Conservation (phyloP, 2,113 vertebrate species). For the Centropus unirufus region DNA sequence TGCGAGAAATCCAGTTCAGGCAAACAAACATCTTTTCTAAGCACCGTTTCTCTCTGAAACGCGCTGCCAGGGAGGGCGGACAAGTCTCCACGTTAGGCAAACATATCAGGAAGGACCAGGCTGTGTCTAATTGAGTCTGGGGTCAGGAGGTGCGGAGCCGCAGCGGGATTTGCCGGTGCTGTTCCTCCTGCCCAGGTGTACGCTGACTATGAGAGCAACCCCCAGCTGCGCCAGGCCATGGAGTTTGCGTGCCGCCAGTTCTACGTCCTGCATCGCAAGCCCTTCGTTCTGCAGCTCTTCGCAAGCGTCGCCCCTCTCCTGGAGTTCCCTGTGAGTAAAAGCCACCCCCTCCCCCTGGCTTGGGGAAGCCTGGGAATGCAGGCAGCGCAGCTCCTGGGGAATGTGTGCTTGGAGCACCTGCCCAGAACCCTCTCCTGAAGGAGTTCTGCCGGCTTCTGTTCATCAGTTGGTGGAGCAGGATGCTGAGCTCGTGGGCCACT, state of each 20-base stretch:
- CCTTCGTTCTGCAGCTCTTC: conserved; percentile 95
- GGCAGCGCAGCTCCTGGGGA: not conserved
- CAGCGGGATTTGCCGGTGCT: too few relatives aligned
- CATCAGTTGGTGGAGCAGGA: not conserved
- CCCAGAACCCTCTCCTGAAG: not conserved
- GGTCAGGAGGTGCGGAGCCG: not conserved
- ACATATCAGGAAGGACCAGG: not conserved
- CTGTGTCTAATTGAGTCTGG: rapidly evolving
- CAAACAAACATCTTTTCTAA: not conserved
- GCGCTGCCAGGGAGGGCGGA: not conserved
- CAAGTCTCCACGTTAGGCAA: not conserved
- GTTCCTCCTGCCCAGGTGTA: conserved; percentile 82
- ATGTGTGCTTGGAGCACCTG: not conserved
- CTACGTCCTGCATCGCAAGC: conserved; percentile 96
- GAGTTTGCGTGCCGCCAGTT: conserved; percentile 97
- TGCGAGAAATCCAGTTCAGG: not conserved
- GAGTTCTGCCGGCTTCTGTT: not conserved
- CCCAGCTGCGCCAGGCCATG: conserved; percentile 90
- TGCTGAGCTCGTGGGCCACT: not conserved
- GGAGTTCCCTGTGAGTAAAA: conserved; percentile 90
- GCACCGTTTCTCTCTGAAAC: not conserved
- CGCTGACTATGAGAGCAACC: conserved; percentile 95
- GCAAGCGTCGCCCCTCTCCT: conserved; percentile 95
- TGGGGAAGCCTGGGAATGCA: not conserved
- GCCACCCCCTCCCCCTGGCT: rapidly evolving